Evolutionary conservation across 2,888 invertebrate species (phyloP), one percentile per base, ranked within the genome.

Genomic region (Cremastobaeus sp.): DNA sequence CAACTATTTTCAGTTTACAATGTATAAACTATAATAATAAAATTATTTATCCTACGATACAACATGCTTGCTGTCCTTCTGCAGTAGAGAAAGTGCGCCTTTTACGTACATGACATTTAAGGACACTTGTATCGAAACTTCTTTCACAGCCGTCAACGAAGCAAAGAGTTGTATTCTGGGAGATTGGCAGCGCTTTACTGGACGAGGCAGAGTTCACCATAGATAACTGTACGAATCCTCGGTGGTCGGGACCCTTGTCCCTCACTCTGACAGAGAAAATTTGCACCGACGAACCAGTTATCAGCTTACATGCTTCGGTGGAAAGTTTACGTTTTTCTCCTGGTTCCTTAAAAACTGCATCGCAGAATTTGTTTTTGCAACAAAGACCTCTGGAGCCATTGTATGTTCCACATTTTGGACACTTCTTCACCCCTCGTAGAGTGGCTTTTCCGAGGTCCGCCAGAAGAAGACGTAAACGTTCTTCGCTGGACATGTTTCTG

Each of bases 351-450:
- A 93, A 92, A 0, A 92, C 90, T 11, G 90, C 91, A 84, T 91
- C 91, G 84, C 94, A 94, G 9, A 89, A 87, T 83, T 92, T 92
- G 83, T 93, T 94, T 85, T 93, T 93, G 83, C 94, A 94, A 74
- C 90, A 90, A 15, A 91, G 88, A n/a, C 93, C 92, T 55, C 94
- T 89, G 0, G 93, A 93, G 1, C 95, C 95, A 86, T 94, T 95
- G 74, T 91, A 91, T 1, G 91, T 91, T 0, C 93, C 93, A 88
- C 95, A 95, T 81, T 92, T 92, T 0, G 91, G 91, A 82, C 95
- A 95, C 82, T 92, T 93, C 77, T 92, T 89, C 0, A 95, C 90
- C 3, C 95, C 95, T 48, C 95, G 87, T 50, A 91, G 86, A 0
- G 93, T 93, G 2, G 93, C 90, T 82, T 90, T 90, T 12, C 92